Percentiles rank a stretch among this genome's conserved stretches.
Conservation (phyloP, 2,797 vertebrate species). For the Siniperca undulata region DNA sequence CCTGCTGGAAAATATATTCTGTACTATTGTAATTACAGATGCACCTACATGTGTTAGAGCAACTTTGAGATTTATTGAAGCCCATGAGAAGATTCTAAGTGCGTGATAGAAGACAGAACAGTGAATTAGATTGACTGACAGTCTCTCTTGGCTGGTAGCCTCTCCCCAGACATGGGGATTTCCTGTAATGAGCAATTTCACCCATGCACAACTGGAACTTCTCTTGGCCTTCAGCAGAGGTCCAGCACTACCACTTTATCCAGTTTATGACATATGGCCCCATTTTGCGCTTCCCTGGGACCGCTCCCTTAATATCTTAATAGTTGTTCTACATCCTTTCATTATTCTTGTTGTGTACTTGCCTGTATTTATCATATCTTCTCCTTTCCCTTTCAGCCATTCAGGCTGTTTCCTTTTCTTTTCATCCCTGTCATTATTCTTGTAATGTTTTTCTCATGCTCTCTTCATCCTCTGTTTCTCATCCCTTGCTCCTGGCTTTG, state of each 20-base stretch:
- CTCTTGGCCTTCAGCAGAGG: constrained; percentile 46
- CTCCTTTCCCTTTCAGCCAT: constrained; percentile 7
- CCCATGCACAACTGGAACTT: constrained; percentile 64
- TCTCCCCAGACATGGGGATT: constrained; percentile 70
- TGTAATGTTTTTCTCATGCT: background rate
- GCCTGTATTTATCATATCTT: background rate
- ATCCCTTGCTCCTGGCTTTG: background rate
- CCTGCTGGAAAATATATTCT: constrained; percentile 4
- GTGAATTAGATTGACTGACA: constrained; percentile 39
- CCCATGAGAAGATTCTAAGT: constrained; percentile 14
- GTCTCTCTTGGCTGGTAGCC: constrained; percentile 35
- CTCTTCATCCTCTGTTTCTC: constrained; percentile 2
- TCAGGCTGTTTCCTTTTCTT: constrained; percentile 14
- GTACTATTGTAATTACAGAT: constrained; percentile 34
- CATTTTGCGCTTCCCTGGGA: constrained; percentile 14
- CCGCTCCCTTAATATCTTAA: constrained; percentile 51
- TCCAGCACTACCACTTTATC: constrained; percentile 32
- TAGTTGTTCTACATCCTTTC: constrained; percentile 26
- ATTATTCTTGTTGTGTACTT: constrained; percentile 16
- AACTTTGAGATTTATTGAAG: constrained; percentile 35
- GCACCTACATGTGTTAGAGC: constrained; percentile 12
- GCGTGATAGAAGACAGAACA: constrained; percentile 28
- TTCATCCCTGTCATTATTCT: constrained; percentile 18
- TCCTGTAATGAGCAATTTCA: constrained; percentile 75
- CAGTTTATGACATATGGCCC: constrained; percentile 46